Evolutionary conservation across 2,888 invertebrate species (phyloP), one percentile per base, ranked within the genome.

Genomic region (Megalurothrips usitatus): DNA sequence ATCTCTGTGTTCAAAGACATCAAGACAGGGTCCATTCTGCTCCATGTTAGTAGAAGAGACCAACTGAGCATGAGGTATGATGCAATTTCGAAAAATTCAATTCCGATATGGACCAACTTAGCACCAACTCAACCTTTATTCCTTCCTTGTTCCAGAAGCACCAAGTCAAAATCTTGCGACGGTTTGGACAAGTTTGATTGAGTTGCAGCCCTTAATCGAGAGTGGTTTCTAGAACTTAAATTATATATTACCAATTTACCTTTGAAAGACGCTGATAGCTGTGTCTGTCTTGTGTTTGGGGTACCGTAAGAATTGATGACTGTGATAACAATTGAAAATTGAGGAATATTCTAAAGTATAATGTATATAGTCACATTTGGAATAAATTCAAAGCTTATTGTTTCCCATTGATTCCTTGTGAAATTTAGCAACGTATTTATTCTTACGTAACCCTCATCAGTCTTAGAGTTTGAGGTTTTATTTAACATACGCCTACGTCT

Each of bases 1-100:
- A 95, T 97, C 86, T 91, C 93, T 84, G 90, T 96, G 85, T 97
- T 98, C 87, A 96, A 96, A 89, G 93, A 93, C 87, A 95, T 97
- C 84, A 94, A 95, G 87, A 93, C 92, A 88, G 97, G 97, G 84
- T 91, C 93, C 85, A 94, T 97, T 82, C 91, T 92, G 85, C 89
- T 98, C 85, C 93, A 94, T 88, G 90, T 96, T 86, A 91, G 92
- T 85, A 91, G 94, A 82, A 85, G 88, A 63, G 86, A 88, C 84
- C 84, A 85, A n/a, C 84, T 86, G 79, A 83, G 83, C 11, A 83
- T 83, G 82, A 84, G 84, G 85, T 85, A 81, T 79, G 75, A 49
- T 63, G 34, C 34, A 43, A 9, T 34, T 48, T 28, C 0, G 17
- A 14, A 79, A 28, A 11, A 43, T 49, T 58, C 80, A 23, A 26